phyloP scores from a whole-genome alignment of 2,888 invertebrate species.

The Morpho achilles region DNA sequence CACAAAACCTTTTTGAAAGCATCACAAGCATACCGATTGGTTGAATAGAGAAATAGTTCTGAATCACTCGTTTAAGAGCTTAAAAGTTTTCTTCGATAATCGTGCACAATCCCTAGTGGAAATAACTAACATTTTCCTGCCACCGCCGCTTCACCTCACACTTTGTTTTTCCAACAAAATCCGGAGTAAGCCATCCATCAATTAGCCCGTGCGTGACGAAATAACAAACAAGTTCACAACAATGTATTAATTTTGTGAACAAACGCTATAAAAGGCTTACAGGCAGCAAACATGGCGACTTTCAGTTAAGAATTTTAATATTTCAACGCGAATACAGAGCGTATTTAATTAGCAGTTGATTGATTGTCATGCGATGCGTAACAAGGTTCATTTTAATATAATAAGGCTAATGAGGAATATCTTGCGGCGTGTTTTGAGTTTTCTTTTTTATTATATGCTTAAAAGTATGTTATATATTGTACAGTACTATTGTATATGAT shows the following conservation, averaged over 20 bases:
- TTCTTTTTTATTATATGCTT: no score
- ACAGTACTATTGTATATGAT: no score
- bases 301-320: slow-evolving; percentile 26
- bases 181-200: slow-evolving; percentile 24
- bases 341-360: slow-evolving; percentile 25
- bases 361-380: slow-evolving; percentile 24
- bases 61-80: no score
- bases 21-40: no score
- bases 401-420: slow-evolving; percentile 8
- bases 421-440: no score
- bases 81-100: no score
- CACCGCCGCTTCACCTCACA: slow-evolving; percentile 6
- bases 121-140: slow-evolving; percentile 6
- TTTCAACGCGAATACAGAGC: slow-evolving; percentile 26
- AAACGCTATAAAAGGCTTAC: slow-evolving; percentile 27
- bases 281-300: slow-evolving; percentile 19
- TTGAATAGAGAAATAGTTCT: no score
- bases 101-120: no score
- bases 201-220: slow-evolving; percentile 36
- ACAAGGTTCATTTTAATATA: slow-evolving; percentile 3
- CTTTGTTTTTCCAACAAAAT: slow-evolving; percentile 18
- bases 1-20: no score
- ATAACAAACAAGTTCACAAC: slow-evolving; percentile 29
- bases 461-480: no score
- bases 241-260: slow-evolving; percentile 29